Evolutionary conservation across 2,888 invertebrate genomes (phyloP).

Genomic region (Monochamus alternatus): DNA sequence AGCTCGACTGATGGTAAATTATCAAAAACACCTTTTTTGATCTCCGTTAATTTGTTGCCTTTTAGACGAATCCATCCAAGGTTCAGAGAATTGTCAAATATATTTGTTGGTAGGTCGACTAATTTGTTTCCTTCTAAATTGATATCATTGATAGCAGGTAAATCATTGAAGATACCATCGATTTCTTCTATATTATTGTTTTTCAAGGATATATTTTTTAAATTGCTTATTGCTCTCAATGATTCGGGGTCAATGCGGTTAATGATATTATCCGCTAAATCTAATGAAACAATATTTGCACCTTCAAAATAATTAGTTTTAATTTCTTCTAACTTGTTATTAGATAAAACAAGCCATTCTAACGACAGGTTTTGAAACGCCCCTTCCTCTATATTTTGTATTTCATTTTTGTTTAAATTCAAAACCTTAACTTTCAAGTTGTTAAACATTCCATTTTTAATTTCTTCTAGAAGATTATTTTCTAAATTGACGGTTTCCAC

Average conservation of each 20-base stretch:
- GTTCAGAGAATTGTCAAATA: background rate
- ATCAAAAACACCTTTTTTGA: slow-evolving; percentile 1
- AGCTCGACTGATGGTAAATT: background rate
- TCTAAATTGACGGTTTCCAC: background rate
- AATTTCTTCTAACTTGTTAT: slow-evolving; percentile 15
- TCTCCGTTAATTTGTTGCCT: slow-evolving; percentile 10
- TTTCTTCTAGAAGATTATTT: background rate
- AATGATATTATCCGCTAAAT: background rate
- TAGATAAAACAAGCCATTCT: background rate
- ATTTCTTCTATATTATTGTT: background rate
- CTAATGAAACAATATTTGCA: background rate
- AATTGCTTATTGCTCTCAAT: background rate
- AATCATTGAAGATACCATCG: background rate
- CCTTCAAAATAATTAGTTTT: background rate
- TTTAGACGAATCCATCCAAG: background rate
- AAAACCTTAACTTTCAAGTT: background rate
- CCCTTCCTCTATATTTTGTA: background rate
- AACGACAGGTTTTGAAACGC: background rate
- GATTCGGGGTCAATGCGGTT: slow-evolving; percentile 1
- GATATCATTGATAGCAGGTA: background rate
- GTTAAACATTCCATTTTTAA: slow-evolving; percentile 4
- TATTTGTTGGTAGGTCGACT: background rate
- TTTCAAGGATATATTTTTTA: background rate
- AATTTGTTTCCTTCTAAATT: background rate
- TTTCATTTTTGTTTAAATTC: background rate